Evolutionary conservation across 2,888 invertebrate species (phyloP).

Genomic region (Polietes domitor): DNA sequence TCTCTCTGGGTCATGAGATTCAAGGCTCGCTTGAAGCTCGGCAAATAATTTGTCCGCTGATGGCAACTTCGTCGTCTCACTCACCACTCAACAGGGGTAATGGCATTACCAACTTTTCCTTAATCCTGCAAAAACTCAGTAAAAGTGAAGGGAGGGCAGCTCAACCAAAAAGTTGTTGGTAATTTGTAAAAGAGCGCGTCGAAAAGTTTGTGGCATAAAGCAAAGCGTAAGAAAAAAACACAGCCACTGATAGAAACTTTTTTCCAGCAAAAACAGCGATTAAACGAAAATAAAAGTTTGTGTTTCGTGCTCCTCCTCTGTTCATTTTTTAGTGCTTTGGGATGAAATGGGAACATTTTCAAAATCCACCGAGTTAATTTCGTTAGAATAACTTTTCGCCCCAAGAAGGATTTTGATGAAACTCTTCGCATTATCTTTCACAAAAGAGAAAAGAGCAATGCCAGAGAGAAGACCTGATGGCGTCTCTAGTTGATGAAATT

Average conservation of each 20-base stretch:
- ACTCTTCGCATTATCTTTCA: constrained; percentile 55
- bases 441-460: constrained; percentile 73
- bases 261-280: constrained; percentile 54
- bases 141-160: constrained; percentile 52
- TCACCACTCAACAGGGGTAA: constrained; percentile 32
- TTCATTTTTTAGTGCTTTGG: constrained; percentile 38
- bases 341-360: constrained; percentile 62
- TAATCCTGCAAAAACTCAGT: constrained; percentile 52
- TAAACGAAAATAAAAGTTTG: constrained; percentile 59
- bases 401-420: constrained; percentile 75
- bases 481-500: constrained; percentile 74
- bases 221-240: constrained; percentile 66
- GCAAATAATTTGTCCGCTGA: neutral
- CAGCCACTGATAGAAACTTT: constrained; percentile 67
- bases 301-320: neutral
- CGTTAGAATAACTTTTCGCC: constrained; percentile 45
- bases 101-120: constrained; percentile 51
- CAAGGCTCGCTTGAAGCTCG: too few species aligned
- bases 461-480: constrained; percentile 75
- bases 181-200: constrained; percentile 79
- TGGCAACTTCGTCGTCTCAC: constrained; percentile 40
- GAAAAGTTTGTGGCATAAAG: constrained; percentile 76
- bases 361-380: constrained; percentile 55
- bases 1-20: too few species aligned
- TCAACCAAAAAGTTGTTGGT: constrained; percentile 71